Evolutionary conservation across 2,888 invertebrate genomes (phyloP).

Genomic region (Phengaris alcon): DNA sequence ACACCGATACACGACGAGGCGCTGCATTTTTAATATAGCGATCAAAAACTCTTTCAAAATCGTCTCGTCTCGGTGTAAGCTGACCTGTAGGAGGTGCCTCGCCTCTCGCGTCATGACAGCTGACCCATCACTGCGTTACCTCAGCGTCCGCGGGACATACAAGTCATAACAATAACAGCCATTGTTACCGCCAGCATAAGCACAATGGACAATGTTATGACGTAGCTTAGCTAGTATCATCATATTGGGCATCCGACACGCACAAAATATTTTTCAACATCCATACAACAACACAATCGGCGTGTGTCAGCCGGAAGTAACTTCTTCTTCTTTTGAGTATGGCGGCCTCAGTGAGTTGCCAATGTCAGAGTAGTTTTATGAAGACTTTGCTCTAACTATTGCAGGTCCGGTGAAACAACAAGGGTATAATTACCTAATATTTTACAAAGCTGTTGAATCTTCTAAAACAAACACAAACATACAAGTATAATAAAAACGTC

Average conservation of each 20-base stretch:
- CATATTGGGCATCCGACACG: neutral
- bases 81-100: neutral
- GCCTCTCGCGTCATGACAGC: neutral
- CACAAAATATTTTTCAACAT: neutral
- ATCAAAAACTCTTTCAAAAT: too few relatives aligned
- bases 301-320: neutral
- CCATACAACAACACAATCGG: neutral
- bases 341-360: too few relatives aligned
- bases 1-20: too few relatives aligned
- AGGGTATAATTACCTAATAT: too few relatives aligned
- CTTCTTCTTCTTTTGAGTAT: neutral
- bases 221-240: neutral
- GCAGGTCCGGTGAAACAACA: too few relatives aligned
- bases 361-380: too few relatives aligned
- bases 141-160: slow-evolving; percentile 5
- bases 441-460: too few relatives aligned
- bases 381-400: too few relatives aligned
- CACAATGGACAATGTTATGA: slow-evolving; percentile 21
- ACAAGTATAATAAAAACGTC: too few relatives aligned
- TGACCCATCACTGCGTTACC: neutral
- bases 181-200: neutral
- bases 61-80: too few relatives aligned
- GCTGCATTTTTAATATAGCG: too few relatives aligned
- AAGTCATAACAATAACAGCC: slow-evolving; percentile 8
- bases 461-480: too few relatives aligned